Evolutionary conservation across 23 tunicate species (phyloP), one percentile per base, ranked within the genome.

Genomic region (Trididemnum clinides): DNA sequence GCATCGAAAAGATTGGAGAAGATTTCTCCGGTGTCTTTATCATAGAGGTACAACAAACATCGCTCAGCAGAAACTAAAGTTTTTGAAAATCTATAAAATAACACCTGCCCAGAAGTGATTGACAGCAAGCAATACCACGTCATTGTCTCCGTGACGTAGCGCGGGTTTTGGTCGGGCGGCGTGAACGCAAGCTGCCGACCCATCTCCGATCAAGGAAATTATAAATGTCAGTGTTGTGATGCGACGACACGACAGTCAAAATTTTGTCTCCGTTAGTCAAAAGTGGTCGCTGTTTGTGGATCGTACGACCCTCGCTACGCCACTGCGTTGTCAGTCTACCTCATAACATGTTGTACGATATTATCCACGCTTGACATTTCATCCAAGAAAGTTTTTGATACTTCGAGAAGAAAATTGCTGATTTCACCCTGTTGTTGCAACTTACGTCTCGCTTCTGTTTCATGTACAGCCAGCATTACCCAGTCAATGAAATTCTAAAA

Each of bases 361-460:
- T 33, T 74, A 70, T 93, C 98, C 39, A 82, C 62, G 84, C 85
- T 54, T 1, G 98, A 88, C 22, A 88, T 84, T 27, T 93, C 93
- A 64, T 80, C 90, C 19, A 93, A 75, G 62, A 88, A 86, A 22
- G 92, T 85, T 72, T 80, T 70, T 3, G 86, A 93, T 71, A 93
- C 93, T 26, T 92, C 89, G 35, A 92, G 51, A 31, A 93, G 93
- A 64, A 93, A 93, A 34, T 88, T 57, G 83, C 88, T 88, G 90
- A 93, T 88, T 29, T 88, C 90, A 10, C 71, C 73, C 33, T 88
- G 98, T 72, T 88, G 90, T 31, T 85, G 39, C 28, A 88, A 71
- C n/a, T 90, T 80, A 50, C 59, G 34, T 84, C 86, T 87, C 0
- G 86, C 77, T 27, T 89, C 91, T 2, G 96, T 58, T 64, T 87